Evolutionary conservation across 2,888 invertebrate genomes (phyloP), one percentile per base, ranked within the genome.

Genomic region (Micoletzkya japonica): DNA sequence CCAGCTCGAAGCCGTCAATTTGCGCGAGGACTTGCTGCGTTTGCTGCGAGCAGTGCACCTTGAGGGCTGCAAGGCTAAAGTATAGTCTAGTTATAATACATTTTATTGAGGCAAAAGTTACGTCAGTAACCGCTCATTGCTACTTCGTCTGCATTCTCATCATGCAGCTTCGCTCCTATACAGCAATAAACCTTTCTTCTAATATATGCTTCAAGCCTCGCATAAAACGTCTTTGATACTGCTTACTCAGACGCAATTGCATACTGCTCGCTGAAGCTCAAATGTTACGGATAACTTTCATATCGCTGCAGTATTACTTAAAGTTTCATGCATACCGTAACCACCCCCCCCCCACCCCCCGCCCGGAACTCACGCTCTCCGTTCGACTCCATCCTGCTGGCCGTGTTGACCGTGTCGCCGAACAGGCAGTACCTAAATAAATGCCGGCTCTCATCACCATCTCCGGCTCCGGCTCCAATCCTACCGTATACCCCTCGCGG

Each of bases 321-420:
- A n/a, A n/a, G n/a, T n/a, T n/a, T n/a, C n/a, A n/a, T n/a, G n/a
- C n/a, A n/a, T n/a, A n/a, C n/a, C n/a, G n/a, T n/a, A n/a, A n/a
- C n/a, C n/a, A n/a, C n/a, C n/a, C n/a, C n/a, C n/a, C n/a, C n/a
- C n/a, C n/a, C n/a, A n/a, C n/a, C n/a, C n/a, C n/a, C n/a, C n/a
- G n/a, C n/a, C n/a, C n/a, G n/a, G n/a, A n/a, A n/a, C 90, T 90
- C 88, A 93, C 93, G 92, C 87, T 91, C 90, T 20, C 95, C 94
- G 81, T 92, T 93, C 52, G 93, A 93, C 87, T 87, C 87, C 87
- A 87, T 87, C 63, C 87, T 77, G 14, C 86, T 86, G 2, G 87
- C 87, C 7, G 87, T 87, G 73, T 87, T 87, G 20, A 87, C 87
- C 0, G 87, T 87, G 75, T 87, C 86, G 6, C 86, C 86, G 69